phyloP scores from a whole-genome alignment of 2,797 vertebrate species.

The Melanotaenia boesemani region DNA sequence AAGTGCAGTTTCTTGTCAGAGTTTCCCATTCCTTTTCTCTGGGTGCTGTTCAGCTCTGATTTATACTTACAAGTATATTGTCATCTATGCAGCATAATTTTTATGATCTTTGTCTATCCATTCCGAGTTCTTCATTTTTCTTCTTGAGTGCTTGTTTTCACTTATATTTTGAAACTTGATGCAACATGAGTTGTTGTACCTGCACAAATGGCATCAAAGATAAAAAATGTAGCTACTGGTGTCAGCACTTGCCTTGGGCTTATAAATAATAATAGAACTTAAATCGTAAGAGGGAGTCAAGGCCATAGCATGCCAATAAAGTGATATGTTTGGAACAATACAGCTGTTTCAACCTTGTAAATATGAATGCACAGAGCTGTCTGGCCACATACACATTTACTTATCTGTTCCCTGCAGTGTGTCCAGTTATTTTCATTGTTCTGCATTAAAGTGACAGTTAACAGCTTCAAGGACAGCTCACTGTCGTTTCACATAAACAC shows the following conservation, averaged over 20 bases:
- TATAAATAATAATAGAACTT: slow-evolving; percentile 40
- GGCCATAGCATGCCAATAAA: slow-evolving; percentile 49
- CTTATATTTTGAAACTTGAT: neutral
- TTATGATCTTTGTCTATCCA: neutral
- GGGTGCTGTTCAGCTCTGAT: neutral
- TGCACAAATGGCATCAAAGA: slow-evolving; percentile 6
- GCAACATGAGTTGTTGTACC: neutral
- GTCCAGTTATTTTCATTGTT: slow-evolving; percentile 45
- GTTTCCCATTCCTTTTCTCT: neutral
- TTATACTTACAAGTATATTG: neutral
- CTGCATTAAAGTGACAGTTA: slow-evolving; percentile 58
- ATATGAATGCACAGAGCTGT: slow-evolving; percentile 22
- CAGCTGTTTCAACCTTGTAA: slow-evolving; percentile 20
- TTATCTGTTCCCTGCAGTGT: slow-evolving; percentile 35
- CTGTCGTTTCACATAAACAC: slow-evolving; percentile 47
- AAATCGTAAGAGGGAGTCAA: slow-evolving; percentile 30
- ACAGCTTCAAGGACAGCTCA: slow-evolving; percentile 60
- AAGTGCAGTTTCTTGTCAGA: slow-evolving; percentile 45
- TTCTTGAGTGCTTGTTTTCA: neutral
- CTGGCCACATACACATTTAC: slow-evolving; percentile 24
- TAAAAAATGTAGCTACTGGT: neutral
- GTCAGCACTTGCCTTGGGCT: slow-evolving; percentile 19
- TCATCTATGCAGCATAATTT: neutral
- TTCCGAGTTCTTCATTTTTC: neutral
- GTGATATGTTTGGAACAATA: slow-evolving; percentile 31